A percentile compares a stretch with the other conserved stretches of the same genome.
Evolutionary conservation across 2,888 invertebrate species (phyloP).

Genomic region (Harmothoe impar): DNA sequence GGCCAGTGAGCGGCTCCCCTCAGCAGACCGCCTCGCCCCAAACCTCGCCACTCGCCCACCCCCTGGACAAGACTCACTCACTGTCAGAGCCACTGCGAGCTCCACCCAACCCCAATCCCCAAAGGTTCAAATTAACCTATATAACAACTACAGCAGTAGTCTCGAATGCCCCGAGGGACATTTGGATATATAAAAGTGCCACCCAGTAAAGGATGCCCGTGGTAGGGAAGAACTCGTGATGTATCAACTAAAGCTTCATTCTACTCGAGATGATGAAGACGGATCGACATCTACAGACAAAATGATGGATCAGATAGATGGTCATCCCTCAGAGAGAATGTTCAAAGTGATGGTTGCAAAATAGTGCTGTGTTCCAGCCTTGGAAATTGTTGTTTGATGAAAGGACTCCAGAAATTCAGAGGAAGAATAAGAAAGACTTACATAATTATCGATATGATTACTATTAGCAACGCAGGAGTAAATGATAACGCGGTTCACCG

Average conservation of each 20-base stretch:
- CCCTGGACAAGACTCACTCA: constrained; percentile 8
- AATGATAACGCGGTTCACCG: too few species aligned
- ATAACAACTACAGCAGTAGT: not conserved
- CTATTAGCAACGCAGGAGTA: not conserved
- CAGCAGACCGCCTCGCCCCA: constrained; percentile 36
- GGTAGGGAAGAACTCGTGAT: not conserved
- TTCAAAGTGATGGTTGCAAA: constrained; percentile 29
- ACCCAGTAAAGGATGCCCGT: not conserved
- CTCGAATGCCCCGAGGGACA: not conserved
- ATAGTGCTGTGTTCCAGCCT: not conserved
- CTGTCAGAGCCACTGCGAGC: not conserved
- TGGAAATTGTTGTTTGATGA: constrained; percentile 12
- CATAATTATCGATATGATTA: not conserved
- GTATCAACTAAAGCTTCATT: constrained; percentile 12
- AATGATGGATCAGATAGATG: too few species aligned
- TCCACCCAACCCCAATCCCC: constrained; percentile 34
- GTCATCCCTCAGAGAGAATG: not conserved
- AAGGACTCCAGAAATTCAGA: not conserved
- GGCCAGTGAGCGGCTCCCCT: not conserved
- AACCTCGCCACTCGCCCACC: constrained; percentile 44
- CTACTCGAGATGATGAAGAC: not conserved
- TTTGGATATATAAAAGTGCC: not conserved
- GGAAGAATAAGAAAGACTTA: constrained; percentile 26
- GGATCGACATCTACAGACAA: not conserved
- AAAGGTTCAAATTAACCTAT: not conserved